phyloP scores from a whole-genome alignment of 2,888 invertebrate genomes.

The Deilephila elpenor region DNA sequence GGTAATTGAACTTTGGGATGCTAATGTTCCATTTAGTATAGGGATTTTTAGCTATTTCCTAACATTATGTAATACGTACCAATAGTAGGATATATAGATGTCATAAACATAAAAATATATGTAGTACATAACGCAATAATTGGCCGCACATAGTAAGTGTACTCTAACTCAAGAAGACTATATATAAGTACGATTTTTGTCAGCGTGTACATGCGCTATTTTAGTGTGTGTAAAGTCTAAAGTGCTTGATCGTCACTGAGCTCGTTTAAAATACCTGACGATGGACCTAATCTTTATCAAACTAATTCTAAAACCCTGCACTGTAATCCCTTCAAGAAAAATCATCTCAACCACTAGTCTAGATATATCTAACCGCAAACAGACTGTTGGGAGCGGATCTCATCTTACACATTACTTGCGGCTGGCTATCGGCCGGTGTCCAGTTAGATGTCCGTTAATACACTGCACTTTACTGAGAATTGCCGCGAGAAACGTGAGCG shows the following conservation, averaged over 20 bases:
- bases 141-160: too few species aligned
- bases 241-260: too few species aligned
- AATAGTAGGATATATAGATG: too few species aligned
- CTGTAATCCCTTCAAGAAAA: not conserved
- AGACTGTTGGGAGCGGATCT: slow-evolving; percentile 19
- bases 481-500: not conserved
- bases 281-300: not conserved
- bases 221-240: not conserved
- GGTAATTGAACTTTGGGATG: too few species aligned
- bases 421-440: slow-evolving; percentile 2
- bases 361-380: slow-evolving; percentile 13
- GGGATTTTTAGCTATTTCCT: too few species aligned
- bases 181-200: too few species aligned
- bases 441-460: slow-evolving; percentile 1
- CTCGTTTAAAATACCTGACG: too few species aligned
- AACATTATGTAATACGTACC: too few species aligned
- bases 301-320: not conserved
- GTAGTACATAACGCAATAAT: too few species aligned
- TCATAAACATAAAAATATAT: too few species aligned
- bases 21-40: too few species aligned
- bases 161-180: too few species aligned
- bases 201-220: not conserved
- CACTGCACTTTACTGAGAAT: slow-evolving; percentile 14
- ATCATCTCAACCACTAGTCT: not conserved
- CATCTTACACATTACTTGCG: slow-evolving; percentile 19